Evolutionary conservation across 2,113 vertebrate genomes (phyloP), one percentile per base, ranked within the genome.

Genomic region (Alethe castanea): DNA sequence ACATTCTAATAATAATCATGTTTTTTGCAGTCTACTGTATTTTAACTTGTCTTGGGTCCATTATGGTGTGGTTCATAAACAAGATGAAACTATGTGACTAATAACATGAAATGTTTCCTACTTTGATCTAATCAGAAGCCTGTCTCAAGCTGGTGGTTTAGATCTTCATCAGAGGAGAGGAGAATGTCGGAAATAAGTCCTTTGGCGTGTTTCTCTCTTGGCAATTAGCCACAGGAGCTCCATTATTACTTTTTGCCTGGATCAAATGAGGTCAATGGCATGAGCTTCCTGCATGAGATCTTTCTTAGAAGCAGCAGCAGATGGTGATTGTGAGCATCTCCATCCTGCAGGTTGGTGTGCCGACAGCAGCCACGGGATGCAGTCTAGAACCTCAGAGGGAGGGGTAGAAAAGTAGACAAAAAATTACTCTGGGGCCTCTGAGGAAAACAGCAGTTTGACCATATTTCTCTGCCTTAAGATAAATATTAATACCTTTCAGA

Each of bases 41-140:
- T 95, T 94, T 84, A 77, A 71, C 82, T 96, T 61, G 72, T 96
- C 97, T 97, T 95, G 96, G 77, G 74, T 96, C 95, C 91, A 97
- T 97, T 97, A 96, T 85, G 86, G 36, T 94, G 95, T 0, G 61
- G 92, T 95, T 97, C 76, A 76, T 97, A 96, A 97, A 96, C 79
- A 96, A 92, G 95, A 95, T 61, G 82, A 92, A 97, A 94, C 95
- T 96, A 77, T 97, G 96, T 91, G 93, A 90, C 95, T 97, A 98
- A 97, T 98, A 96, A 93, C 72, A 80, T 94, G 82, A 95, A 95
- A 95, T 94, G 82, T 94, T 98, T 96, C 91, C 82, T 96, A 79
- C 94, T 93, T 94, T 97, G 95, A 98, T 98, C 92, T 97, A 97
- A 98, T 98, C 98, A 97, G 94, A 92, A 92, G 87, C 94, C 92